Evolutionary conservation across 2,888 invertebrate genomes (phyloP), one percentile per base, ranked within the genome.

Genomic region (Zootermopsis nevadensis): DNA sequence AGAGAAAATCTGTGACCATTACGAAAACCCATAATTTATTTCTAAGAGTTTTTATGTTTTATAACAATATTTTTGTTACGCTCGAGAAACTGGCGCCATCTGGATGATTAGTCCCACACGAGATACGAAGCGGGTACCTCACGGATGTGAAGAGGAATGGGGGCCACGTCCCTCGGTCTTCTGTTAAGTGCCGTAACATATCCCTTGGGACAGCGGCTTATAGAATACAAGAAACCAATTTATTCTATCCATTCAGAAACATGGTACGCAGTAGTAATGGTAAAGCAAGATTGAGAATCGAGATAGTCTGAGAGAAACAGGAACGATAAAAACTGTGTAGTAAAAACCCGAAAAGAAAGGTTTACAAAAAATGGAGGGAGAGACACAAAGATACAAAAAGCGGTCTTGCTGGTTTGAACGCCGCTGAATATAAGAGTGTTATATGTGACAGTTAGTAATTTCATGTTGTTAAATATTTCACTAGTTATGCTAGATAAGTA

Each of bases 301-400:
- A 33, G 69, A 69, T 69, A 69, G 33, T 7, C 3, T 66, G 30
- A 22, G 38, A 74, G 31, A 38, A 74, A 42, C 74, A 74, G 33
- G n/a, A 74, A 74, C 74, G 38, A 74, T 74, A 74, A 74, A 74
- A 74, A 22, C n/a, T 38, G 31, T 24, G n/a, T 2, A 74, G 38
- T 69, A 69, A 69, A 69, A 33, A 30, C 33, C 31, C 33, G 69
- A 69, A 69, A 69, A 33, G 33, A 69, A 69, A 33, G 69, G 69
- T 69, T n/a, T 69, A 33, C 0, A n/a, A 74, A 38, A 69, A n/a
- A n/a, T n/a, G n/a, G n/a, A n/a, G n/a, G n/a, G n/a, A n/a, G 27
- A 69, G 15, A 48, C 27, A 12, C 12, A 27, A 27, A 10, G 38
- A 42, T 1, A 74, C 42, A 38, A 74, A 74, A 74, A 74, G 42